A percentile compares a stretch with the other conserved stretches of the same genome.
Evolutionary conservation across 1,140 invertebrate genomes (phyloP).

Genomic region (Dendroctonus ponderosae): DNA sequence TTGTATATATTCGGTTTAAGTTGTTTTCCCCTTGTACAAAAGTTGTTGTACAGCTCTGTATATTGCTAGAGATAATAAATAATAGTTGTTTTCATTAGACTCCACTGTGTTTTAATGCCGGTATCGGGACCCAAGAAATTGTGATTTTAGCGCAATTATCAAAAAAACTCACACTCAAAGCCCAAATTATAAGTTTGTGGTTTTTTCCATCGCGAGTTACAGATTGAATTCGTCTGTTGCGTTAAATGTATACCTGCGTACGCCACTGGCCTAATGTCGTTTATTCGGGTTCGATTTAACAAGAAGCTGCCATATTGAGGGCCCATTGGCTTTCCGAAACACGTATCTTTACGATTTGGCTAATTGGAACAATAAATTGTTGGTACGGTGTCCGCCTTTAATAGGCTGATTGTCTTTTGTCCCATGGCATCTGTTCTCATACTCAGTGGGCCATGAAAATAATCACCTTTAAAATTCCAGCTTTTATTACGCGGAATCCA

Average conservation of each 20-base stretch:
- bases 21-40: slow-evolving; percentile 38
- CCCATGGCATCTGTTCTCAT: slow-evolving; percentile 49
- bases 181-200: too few species aligned
- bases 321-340: slow-evolving; percentile 49
- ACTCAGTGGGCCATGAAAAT: slow-evolving; percentile 44
- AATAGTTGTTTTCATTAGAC: slow-evolving; percentile 42
- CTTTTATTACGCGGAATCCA: slow-evolving; percentile 32
- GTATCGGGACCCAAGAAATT: too few species aligned
- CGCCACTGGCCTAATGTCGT: slow-evolving; percentile 1
- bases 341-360: slow-evolving; percentile 53
- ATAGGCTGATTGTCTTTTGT: slow-evolving; percentile 54
- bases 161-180: too few species aligned
- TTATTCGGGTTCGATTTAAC: slow-evolving; percentile 18
- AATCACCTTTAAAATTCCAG: slow-evolving; percentile 34
- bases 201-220: too few species aligned
- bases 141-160: too few species aligned
- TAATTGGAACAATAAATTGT: slow-evolving; percentile 54
- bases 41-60: slow-evolving; percentile 37
- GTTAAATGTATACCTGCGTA: not conserved
- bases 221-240: too few species aligned
- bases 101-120: not conserved
- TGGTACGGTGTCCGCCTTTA: slow-evolving; percentile 50
- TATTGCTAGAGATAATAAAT: slow-evolving; percentile 37
- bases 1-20: slow-evolving; percentile 39
- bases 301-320: slow-evolving; percentile 16